phyloP scores from a whole-genome alignment of 1,140 invertebrate species.

The Hetaerina americana region DNA sequence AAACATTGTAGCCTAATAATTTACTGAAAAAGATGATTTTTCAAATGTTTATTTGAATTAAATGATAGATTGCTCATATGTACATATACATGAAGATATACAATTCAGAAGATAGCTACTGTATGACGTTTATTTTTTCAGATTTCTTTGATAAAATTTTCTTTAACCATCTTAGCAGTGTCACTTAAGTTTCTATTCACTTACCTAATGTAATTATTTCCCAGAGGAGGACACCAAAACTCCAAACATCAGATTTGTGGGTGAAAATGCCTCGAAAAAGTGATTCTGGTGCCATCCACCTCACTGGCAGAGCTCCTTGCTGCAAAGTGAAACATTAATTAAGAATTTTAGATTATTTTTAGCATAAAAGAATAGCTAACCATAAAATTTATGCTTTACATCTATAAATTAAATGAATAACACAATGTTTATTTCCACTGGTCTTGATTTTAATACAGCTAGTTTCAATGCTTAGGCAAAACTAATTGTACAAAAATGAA shows the following conservation, averaged over 20 bases:
- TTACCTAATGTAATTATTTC: slow-evolving; percentile 69
- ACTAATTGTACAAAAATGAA: no score
- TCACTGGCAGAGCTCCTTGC: slow-evolving; percentile 56
- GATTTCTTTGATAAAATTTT: no score
- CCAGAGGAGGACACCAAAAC: slow-evolving; percentile 74
- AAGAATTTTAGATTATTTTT: not conserved
- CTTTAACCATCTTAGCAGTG: no score
- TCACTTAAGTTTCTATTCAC: no score
- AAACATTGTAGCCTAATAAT: no score
- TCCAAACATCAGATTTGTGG: slow-evolving; percentile 73
- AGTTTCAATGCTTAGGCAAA: not conserved
- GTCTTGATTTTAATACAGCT: not conserved
- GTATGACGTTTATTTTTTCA: no score
- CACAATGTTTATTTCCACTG: not conserved
- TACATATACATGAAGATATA: no score
- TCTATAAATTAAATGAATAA: not conserved
- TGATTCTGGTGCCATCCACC: slow-evolving; percentile 83
- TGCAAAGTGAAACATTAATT: slow-evolving; percentile 9
- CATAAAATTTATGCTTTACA: no score
- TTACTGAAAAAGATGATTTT: no score
- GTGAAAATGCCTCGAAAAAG: slow-evolving; percentile 62
- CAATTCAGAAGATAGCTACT: no score
- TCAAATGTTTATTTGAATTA: no score
- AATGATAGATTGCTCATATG: no score
- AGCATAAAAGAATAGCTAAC: not conserved